A percentile compares a stretch with the other conserved stretches of the same genome.
These are phyloP conservation scores for Helicoverpa armigera DNA, from an alignment of 1,140 invertebrate genomes.

Conservation along the genomic window DNA sequence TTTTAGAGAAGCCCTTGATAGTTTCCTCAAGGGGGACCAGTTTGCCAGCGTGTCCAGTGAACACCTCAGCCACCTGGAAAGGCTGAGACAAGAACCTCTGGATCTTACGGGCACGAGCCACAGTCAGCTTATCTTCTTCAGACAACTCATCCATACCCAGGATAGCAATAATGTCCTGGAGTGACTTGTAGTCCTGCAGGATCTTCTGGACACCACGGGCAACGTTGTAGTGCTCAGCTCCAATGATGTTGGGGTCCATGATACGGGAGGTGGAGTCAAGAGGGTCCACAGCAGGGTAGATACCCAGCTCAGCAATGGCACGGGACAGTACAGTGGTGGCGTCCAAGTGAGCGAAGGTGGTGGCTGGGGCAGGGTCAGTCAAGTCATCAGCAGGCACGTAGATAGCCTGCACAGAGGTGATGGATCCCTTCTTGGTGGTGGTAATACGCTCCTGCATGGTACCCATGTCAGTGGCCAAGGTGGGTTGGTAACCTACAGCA, in stretches of 20 bases:
- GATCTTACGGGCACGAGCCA: conserved; percentile 98
- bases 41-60: conserved; percentile 97
- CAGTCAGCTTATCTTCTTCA: conserved; percentile 99
- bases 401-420: conserved; percentile 99
- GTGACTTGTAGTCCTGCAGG: conserved; percentile 98
- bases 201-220: conserved; percentile 99
- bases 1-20: conserved; percentile 92
- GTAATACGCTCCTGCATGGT: conserved; percentile 99
- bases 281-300: conserved; percentile 99
- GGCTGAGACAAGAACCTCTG: conserved; percentile 99
- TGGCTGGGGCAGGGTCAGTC: conserved; percentile 99
- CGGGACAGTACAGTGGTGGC: conserved; percentile 99
- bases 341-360: conserved; percentile 99
- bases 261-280: conserved; percentile 99
- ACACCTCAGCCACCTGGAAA: conserved; percentile 97
- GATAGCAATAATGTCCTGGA: conserved; percentile 99
- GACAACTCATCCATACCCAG: conserved; percentile 99
- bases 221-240: conserved; percentile 97
- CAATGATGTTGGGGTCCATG: conserved; percentile 99
- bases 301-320: conserved; percentile 97
- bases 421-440: conserved; percentile 99
- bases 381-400: conserved; percentile 99
- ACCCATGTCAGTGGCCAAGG: conserved; percentile 99
- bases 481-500: conserved; percentile 99
- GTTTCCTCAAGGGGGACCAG: conserved; percentile 96